Conservation (phyloP, 2,797 vertebrate species). For the Myripristis murdjan region DNA sequence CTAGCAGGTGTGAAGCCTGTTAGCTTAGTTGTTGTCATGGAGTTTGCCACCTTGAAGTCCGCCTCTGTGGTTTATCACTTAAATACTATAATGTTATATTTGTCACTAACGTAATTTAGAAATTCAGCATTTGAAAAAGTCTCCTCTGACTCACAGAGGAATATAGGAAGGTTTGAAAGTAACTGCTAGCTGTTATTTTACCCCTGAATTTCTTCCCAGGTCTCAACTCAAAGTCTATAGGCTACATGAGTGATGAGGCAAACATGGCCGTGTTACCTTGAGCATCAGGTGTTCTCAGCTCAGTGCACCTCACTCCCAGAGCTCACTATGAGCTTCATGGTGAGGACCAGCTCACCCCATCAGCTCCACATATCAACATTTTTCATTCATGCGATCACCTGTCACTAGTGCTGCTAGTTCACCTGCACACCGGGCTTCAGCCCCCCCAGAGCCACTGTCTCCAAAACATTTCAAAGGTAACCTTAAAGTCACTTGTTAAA, state of each 20-base stretch:
- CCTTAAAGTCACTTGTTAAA: conserved; percentile 1
- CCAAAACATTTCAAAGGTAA: neutral
- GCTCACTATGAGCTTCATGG: neutral
- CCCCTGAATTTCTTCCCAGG: conserved; percentile 7
- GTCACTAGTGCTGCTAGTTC: too few relatives aligned
- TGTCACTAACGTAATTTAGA: neutral
- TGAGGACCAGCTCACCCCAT: neutral
- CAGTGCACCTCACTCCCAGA: neutral
- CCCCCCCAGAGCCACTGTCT: neutral
- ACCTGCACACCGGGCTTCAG: too few relatives aligned
- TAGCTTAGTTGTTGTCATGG: too few relatives aligned
- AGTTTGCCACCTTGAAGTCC: too few relatives aligned
- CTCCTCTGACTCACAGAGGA: too few relatives aligned
- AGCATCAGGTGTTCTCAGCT: neutral
- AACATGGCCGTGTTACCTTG: conserved; percentile 2
- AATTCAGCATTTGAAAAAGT: neutral
- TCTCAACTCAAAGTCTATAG: too few relatives aligned
- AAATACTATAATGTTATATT: too few relatives aligned
- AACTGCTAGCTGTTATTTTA: conserved; percentile 5
- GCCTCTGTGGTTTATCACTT: too few relatives aligned
- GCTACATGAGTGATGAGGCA: neutral
- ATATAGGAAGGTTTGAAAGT: neutral
- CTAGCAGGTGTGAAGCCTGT: neutral
- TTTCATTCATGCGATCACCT: neutral
- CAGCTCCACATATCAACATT: neutral